These are phyloP conservation scores for Neotoma lepida DNA, from an alignment of 2,113 vertebrate genomes.

Conservation along the genomic window DNA sequence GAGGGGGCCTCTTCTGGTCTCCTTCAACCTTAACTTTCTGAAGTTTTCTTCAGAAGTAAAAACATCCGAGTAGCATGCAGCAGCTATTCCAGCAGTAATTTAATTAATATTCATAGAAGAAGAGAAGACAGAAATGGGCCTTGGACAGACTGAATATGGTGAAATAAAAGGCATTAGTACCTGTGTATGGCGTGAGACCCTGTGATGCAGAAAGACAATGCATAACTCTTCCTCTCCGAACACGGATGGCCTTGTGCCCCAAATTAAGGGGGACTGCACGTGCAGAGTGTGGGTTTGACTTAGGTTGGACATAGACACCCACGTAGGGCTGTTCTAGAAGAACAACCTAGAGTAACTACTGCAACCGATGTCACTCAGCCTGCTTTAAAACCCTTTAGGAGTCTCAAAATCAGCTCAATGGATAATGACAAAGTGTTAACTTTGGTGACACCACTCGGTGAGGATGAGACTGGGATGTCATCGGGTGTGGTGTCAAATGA, in stretches of 20 bases:
- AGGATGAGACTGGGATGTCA: constrained; percentile 45
- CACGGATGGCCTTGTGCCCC: no score
- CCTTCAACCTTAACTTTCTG: neutral
- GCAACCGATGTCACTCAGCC: neutral
- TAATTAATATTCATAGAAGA: neutral
- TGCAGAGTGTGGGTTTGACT: neutral
- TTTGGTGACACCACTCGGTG: constrained; percentile 42
- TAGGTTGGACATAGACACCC: neutral
- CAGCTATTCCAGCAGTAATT: neutral
- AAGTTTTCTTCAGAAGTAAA: neutral
- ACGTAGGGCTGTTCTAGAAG: neutral
- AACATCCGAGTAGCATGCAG: neutral
- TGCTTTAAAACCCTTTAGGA: constrained; percentile 42
- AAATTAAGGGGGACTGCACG: neutral
- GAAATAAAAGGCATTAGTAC: neutral
- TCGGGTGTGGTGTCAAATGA: constrained; percentile 40
- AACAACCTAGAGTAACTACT: neutral
- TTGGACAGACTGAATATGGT: neutral
- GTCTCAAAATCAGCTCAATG: constrained; percentile 49
- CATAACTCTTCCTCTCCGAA: neutral
- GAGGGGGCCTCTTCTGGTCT: neutral
- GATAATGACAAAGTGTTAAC: constrained; percentile 68
- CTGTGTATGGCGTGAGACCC: neutral
- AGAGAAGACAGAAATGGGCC: neutral
- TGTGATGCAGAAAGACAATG: neutral